Evolutionary conservation across 2,888 invertebrate genomes (phyloP), one percentile per base, ranked within the genome.

Genomic region (Chaitophorus viminalis): DNA sequence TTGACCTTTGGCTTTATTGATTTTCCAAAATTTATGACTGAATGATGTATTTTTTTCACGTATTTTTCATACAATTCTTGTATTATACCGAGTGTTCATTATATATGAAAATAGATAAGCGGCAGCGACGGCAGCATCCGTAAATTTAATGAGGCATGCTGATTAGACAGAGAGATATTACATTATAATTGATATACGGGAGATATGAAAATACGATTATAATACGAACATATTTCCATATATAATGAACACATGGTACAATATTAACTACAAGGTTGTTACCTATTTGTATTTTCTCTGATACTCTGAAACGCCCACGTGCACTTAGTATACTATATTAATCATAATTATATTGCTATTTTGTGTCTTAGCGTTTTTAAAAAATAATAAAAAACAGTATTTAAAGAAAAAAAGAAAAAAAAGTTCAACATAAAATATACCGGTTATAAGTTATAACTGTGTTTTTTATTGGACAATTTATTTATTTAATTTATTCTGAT

Each of bases 1-100:
- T 76, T 84, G 83, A 84, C 84, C 65, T 84, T 68, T 68, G 65
- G 65, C 68, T 65, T 46, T 84, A 84, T 84, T 76, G 84, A 84
- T 84, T 84, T 84, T 74, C 25, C 46, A n/a, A 46, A 76, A 84
- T 84, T 65, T 76, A 46, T 84, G 46, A 76, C 84, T 76, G 65
- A 76, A 84, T 76, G 65, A 76, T 84, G 31, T 76, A 84, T 76
- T 76, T 76, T 39, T 75, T 65, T n/a, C 65, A 76, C 76, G 84
- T 84, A 18, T 8, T 31, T 46, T 76, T 46, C 46, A 46, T 46
- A 65, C 65, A 11, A 74, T 65, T 21, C 39, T 84, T 46, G n/a
- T n/a, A n/a, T n/a, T n/a, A n/a, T n/a, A n/a, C n/a, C n/a, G n/a
- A n/a, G n/a, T n/a, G n/a, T n/a, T n/a, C n/a, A n/a, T n/a, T n/a